Base-by-base conservation (phyloP, 2,888 invertebrate genomes). In the Amiota mariae region DNA sequence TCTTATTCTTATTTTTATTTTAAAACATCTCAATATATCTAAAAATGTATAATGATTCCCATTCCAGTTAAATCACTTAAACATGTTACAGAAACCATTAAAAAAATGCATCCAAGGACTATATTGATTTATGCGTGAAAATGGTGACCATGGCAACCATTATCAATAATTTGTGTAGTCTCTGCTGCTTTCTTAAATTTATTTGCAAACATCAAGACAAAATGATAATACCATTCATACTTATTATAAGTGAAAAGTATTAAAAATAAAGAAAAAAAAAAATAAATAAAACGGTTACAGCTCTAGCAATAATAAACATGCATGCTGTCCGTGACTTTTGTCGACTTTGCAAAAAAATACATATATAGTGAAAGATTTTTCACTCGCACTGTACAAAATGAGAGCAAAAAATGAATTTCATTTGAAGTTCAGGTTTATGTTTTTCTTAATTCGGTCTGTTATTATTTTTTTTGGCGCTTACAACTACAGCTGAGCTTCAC, bases 281-380 rank as follows among this genome's bases (percentile, higher is more conserved):
- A n/a, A n/a, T n/a, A n/a, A n/a, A n/a, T n/a, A n/a, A n/a, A 2
- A 36, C 36, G 6, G 36, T 36, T 36, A 36, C 36, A 36, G 36
- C 36, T 36, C 2, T 36, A 63, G 46, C 75, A 64, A 46, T 36
- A 47, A 24, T 36, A 59, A 51, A 59, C 20, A 75, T 76, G 80
- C 73, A 72, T 77, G 48, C 51, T 76, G 87, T 85, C 89, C 89
- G 85, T 89, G 89, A 89, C 88, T 89, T 89, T 79, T 89, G 89
- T 85, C 75, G 83, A 84, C 81, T 84, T 87, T 81, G 89, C 88
- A 87, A 81, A 86, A 88, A 83, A 80, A 72, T 64, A 70, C 12
- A 36, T 24, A 24, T 24, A 24, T 36, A 36, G 36, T 36, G 36
- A 2, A 10, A 64, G 64, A 64, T 24, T 13, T 46, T 64, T 12